phyloP scores from a whole-genome alignment of 2,797 vertebrate genomes.

The Myotis pilosus region DNA sequence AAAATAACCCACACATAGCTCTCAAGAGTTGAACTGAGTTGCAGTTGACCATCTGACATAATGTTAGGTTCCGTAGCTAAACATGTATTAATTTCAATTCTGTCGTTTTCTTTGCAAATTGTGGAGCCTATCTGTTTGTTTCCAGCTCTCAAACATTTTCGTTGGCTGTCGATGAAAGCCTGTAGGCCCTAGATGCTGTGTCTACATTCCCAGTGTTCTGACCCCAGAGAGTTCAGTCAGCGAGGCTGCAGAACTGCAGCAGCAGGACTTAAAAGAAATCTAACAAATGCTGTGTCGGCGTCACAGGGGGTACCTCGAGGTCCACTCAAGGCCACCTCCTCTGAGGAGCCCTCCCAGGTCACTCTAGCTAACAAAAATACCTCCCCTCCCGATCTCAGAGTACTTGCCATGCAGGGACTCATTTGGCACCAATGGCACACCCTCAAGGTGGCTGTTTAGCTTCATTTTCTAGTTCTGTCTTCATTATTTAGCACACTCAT shows the following conservation, averaged over 20 bases:
- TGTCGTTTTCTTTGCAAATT: constrained; percentile 19
- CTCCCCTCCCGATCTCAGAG: background rate
- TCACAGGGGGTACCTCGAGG: background rate
- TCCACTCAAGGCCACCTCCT: background rate
- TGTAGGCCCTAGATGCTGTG: background rate
- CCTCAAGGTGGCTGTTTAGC: background rate
- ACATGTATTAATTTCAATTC: background rate
- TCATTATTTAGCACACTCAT: background rate
- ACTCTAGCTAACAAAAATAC: background rate
- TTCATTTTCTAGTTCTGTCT: background rate
- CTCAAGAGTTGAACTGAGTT: background rate
- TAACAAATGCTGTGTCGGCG: background rate
- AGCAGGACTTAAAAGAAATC: background rate
- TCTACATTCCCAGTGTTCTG: background rate
- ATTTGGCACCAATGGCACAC: background rate
- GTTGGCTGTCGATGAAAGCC: constrained; percentile 27
- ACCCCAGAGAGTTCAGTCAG: background rate
- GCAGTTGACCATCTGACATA: background rate
- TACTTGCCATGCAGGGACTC: background rate
- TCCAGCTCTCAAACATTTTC: constrained; percentile 25
- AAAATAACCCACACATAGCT: background rate
- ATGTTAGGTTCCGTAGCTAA: background rate
- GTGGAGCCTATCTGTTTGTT: background rate
- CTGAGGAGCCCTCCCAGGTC: background rate
- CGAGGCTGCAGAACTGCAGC: background rate